Evolutionary conservation across 2,113 vertebrate species (phyloP).

Genomic region (Pteronura brasiliensis): DNA sequence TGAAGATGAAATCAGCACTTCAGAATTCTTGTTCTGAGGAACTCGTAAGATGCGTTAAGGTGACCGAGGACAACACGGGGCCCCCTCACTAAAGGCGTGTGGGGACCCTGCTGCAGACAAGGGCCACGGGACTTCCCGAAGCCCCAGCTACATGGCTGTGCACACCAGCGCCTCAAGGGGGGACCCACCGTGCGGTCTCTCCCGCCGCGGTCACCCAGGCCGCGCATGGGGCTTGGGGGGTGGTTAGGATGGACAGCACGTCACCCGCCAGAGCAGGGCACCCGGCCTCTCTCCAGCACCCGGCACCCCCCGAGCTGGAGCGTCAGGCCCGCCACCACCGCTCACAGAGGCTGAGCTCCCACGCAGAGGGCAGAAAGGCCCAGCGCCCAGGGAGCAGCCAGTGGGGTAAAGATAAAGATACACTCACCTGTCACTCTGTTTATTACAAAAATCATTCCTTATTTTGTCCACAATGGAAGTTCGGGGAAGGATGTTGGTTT

Average conservation of each 20-base stretch:
- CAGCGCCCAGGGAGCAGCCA: neutral
- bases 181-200: neutral
- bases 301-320: neutral
- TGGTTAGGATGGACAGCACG: rapidly evolving
- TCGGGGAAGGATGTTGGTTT: conserved; percentile 97
- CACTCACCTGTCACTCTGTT: conserved; percentile 96
- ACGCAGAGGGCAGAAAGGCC: rapidly evolving
- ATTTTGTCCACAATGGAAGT: conserved; percentile 99
- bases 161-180: neutral
- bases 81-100: neutral
- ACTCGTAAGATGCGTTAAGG: neutral
- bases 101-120: neutral
- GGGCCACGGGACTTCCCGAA: neutral
- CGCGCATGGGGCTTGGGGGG: no score
- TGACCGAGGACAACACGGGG: neutral
- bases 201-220: no score
- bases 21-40: neutral
- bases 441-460: conserved; percentile 98
- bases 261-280: neutral
- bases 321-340: rapidly evolving
- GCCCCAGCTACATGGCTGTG: neutral
- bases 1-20: neutral
- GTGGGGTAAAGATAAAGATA: neutral
- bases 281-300: no score
- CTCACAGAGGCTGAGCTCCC: neutral